Evolutionary conservation across 2,113 vertebrate genomes (phyloP).

Genomic region (Channa argus): DNA sequence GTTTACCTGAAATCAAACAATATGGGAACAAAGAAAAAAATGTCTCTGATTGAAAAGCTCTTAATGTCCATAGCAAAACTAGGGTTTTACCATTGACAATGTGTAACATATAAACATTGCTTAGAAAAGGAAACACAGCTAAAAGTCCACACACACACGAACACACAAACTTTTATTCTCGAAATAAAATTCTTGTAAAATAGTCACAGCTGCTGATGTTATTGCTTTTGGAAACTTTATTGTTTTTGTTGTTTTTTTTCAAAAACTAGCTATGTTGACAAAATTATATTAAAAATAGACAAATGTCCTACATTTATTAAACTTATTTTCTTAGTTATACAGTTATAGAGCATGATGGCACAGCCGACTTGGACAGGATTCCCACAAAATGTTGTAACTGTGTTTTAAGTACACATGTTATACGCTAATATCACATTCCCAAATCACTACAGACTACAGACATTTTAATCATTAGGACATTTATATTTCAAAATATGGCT

Average conservation of each 20-base stretch:
- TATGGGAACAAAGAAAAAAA: too few relatives aligned
- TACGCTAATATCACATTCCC: conserved; percentile 29
- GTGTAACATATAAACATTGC: too few relatives aligned
- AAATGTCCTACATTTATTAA: conserved; percentile 35
- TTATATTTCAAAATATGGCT: conserved; percentile 11
- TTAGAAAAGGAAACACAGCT: too few relatives aligned
- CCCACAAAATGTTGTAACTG: conserved; percentile 18
- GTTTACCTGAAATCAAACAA: too few relatives aligned
- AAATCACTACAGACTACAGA: conserved; percentile 14
- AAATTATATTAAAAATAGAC: conserved; percentile 52
- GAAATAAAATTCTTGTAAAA: background rate
- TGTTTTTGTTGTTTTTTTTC: conserved; percentile 51
- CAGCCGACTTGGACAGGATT: conserved; percentile 44
- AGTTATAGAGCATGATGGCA: conserved; percentile 39
- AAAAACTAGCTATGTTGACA: conserved; percentile 41
- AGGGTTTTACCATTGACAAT: too few relatives aligned
- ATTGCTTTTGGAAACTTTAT: background rate
- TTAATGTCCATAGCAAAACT: too few relatives aligned
- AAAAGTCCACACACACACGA: background rate
- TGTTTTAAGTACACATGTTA: conserved; percentile 27
- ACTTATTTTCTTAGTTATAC: conserved; percentile 16
- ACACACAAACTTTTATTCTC: background rate
- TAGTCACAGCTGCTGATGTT: background rate
- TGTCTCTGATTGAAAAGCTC: too few relatives aligned
- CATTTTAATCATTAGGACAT: conserved; percentile 33